Percentiles rank a stretch among this genome's conserved stretches.
Conservation (phyloP, 2,113 vertebrate species). For the Bambusicola thoracicus region DNA sequence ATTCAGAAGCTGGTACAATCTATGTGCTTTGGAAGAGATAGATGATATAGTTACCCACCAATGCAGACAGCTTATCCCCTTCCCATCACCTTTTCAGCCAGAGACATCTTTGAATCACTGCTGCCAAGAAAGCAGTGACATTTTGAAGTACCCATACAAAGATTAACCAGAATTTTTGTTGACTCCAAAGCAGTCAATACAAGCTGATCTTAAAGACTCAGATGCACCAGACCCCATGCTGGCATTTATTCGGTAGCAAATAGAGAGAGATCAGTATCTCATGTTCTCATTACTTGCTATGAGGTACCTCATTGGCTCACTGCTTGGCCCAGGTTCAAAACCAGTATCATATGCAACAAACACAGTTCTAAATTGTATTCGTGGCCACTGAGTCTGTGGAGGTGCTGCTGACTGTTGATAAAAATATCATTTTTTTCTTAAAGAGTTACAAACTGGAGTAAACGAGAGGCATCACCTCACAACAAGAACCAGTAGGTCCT, state of each 20-base stretch:
- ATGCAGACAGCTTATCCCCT: background rate
- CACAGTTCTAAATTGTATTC: background rate
- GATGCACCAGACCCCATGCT: background rate
- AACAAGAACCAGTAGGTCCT: background rate
- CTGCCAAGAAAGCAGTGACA: conserved; percentile 16
- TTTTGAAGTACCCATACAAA: conserved; percentile 8
- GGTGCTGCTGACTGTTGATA: background rate
- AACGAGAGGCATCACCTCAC: background rate
- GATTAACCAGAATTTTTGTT: background rate
- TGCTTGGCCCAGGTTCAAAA: background rate
- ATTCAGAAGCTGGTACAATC: background rate
- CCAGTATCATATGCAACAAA: background rate
- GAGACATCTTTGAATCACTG: background rate
- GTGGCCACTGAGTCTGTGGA: background rate
- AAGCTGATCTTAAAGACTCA: background rate
- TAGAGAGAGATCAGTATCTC: background rate
- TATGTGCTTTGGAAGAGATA: background rate
- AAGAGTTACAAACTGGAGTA: background rate
- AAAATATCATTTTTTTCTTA: background rate
- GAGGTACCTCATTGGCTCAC: background rate
- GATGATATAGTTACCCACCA: background rate
- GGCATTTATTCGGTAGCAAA: background rate
- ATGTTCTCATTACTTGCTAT: background rate
- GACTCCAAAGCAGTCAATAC: background rate
- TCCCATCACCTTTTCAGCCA: background rate